Evolutionary conservation across 2,113 vertebrate genomes (phyloP).

Genomic region (Anguilla japonica): DNA sequence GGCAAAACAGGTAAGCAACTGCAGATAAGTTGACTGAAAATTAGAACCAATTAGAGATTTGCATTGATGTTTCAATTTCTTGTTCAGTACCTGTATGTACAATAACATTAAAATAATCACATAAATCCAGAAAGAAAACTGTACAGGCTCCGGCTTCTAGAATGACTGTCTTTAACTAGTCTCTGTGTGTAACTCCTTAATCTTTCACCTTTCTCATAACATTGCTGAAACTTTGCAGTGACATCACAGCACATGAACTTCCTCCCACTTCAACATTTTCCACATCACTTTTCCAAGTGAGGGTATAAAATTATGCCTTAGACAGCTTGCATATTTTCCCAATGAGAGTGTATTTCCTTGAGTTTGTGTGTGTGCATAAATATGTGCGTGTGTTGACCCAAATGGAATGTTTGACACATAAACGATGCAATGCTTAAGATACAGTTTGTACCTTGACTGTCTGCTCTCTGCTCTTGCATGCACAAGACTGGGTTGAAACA

Average conservation of each 20-base stretch:
- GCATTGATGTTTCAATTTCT: too few species aligned
- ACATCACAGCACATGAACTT: not conserved
- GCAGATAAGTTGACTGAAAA: too few species aligned
- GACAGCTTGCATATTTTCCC: not conserved
- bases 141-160: not conserved
- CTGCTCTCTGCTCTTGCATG: too few species aligned
- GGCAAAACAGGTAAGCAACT: too few species aligned
- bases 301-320: not conserved
- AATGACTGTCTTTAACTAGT: not conserved
- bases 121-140: not conserved
- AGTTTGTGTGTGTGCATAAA: not conserved
- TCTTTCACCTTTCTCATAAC: not conserved
- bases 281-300: not conserved
- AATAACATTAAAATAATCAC: not conserved
- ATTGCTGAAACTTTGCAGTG: not conserved
- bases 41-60: too few species aligned
- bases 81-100: not conserved
- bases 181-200: not conserved
- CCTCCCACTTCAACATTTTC: not conserved
- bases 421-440: too few species aligned
- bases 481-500: too few species aligned
- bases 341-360: not conserved
- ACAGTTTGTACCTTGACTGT: too few species aligned
- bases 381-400: not conserved
- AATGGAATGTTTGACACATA: too few species aligned